These are phyloP conservation scores for Lasioglossum pauxillum DNA, from an alignment of 2,888 invertebrate genomes.

Conservation along the genomic window DNA sequence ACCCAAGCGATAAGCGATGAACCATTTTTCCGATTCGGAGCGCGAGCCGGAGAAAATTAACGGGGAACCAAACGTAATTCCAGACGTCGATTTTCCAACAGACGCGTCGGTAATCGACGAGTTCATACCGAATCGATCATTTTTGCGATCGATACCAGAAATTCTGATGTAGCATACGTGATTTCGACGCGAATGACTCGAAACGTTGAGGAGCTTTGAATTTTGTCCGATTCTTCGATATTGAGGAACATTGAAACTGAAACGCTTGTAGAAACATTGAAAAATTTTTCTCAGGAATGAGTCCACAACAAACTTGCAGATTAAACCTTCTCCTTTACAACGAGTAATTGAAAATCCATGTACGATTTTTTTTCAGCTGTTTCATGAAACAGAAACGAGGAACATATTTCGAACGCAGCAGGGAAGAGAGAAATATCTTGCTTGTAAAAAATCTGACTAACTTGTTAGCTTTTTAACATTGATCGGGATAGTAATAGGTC, in stretches of 20 bases:
- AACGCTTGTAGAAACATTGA: not conserved
- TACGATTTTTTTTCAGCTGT: not conserved
- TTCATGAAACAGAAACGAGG: not conserved
- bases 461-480: constrained; percentile 20
- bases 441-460: not conserved
- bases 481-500: not conserved
- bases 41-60: not conserved
- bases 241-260: not conserved
- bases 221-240: not conserved
- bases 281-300: not conserved
- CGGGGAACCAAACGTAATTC: not conserved
- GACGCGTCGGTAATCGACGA: not conserved
- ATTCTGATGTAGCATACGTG: not conserved
- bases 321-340: not conserved
- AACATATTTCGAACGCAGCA: not conserved
- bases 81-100: not conserved
- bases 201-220: not conserved
- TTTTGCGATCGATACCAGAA: not conserved
- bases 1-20: not conserved
- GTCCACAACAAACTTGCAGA: not conserved
- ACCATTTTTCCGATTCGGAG: not conserved
- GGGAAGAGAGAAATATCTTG: not conserved
- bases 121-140: not conserved
- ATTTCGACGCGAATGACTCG: not conserved
- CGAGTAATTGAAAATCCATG: not conserved